Conservation (phyloP, 2,888 invertebrate genomes). For the Aporophyla lueneburgensis region DNA sequence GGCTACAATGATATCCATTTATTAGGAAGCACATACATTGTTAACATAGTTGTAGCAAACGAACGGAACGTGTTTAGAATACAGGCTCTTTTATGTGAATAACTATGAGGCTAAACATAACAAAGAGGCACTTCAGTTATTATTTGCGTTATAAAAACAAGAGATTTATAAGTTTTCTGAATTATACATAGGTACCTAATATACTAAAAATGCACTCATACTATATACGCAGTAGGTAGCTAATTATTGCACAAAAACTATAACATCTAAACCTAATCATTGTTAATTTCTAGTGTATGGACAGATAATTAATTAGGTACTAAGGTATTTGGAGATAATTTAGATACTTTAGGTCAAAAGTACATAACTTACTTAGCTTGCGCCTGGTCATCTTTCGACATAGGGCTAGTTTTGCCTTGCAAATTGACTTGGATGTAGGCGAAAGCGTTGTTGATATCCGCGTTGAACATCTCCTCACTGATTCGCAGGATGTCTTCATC, state of each 20-base stretch:
- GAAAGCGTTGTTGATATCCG: constrained; percentile 94
- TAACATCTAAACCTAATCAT: not conserved
- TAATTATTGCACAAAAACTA: constrained; percentile 1
- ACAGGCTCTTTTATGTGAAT: constrained; percentile 3
- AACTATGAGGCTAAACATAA: not conserved
- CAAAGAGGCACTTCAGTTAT: not conserved
- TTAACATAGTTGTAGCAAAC: not conserved
- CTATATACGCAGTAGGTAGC: not conserved
- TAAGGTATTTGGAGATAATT: not conserved
- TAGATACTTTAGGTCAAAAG: not conserved
- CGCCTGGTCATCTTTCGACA: constrained; percentile 93
- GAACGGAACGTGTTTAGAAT: not conserved
- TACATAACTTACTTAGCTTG: constrained; percentile 92
- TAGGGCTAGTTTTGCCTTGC: constrained; percentile 94
- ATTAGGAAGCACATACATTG: constrained; percentile 5
- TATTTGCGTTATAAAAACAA: not conserved
- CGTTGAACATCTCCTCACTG: constrained; percentile 93
- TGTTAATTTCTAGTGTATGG: not conserved
- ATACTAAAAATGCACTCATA: not conserved
- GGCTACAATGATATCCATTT: constrained; percentile 84
- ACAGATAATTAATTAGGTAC: not conserved
- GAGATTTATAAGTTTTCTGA: not conserved
- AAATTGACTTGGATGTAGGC: constrained; percentile 93
- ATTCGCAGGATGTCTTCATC: constrained; percentile 93
- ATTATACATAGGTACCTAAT: not conserved